These are phyloP conservation scores for Argyra leucocephala DNA, from an alignment of 2,888 invertebrate genomes.

Conservation along the genomic window DNA sequence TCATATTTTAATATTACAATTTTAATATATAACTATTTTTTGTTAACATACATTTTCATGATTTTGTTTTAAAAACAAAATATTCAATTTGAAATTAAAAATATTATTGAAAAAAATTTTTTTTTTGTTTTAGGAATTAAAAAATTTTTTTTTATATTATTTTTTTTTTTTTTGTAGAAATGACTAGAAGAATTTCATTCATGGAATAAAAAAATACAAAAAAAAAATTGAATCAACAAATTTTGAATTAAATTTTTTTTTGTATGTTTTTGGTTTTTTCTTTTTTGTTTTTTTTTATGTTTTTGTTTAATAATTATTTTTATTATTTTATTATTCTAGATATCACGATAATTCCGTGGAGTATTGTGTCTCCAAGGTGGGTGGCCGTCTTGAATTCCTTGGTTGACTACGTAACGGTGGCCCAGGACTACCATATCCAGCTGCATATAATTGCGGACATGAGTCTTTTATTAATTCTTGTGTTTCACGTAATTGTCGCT, in stretches of 20 bases:
- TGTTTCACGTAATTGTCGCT: conserved; percentile 43
- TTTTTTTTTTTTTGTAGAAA: not conserved
- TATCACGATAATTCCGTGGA: conserved; percentile 46
- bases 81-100: not conserved
- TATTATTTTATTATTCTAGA: conserved; percentile 41
- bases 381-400: conserved; percentile 41
- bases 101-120: not conserved
- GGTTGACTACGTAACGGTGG: conserved; percentile 42
- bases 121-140: not conserved
- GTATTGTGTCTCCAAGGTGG: conserved; percentile 46
- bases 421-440: conserved; percentile 43
- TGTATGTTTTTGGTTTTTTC: conserved; percentile 9
- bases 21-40: not conserved
- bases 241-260: not conserved
- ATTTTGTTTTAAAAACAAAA: not conserved
- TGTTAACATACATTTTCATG: not conserved
- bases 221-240: no score
- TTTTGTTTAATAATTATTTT: conserved; percentile 17
- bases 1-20: conserved; percentile 1
- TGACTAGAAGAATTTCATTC: not conserved
- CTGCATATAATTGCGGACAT: conserved; percentile 43
- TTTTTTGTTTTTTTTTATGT: conserved; percentile 16
- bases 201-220: no score
- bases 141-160: not conserved
- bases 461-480: conserved; percentile 45